Base-by-base conservation (phyloP, 2,888 invertebrate genomes). In the Cryptus viduatorius region DNA sequence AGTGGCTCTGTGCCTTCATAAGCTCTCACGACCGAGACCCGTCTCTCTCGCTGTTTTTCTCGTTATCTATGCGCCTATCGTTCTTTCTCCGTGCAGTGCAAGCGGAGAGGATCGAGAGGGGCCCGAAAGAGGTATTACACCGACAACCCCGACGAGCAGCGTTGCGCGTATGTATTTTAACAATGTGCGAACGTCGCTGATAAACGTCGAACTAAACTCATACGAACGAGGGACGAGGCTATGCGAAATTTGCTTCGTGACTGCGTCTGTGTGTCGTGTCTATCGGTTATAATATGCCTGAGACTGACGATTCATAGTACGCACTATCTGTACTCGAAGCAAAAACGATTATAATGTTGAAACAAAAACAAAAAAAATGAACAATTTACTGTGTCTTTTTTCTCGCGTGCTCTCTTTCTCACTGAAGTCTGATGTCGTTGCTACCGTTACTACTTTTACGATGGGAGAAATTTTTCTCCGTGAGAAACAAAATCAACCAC, bases 1-100 rank as follows among this genome's bases (percentile, higher is more conserved):
- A 67, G 69, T 37, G 69, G 64, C 79, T 71, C 31, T 16, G 65
- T 67, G 76, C 50, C 71, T 68, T 68, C 46, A 61, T 61, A 48
- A 84, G 76, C 84, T 84, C 80, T 73, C 80, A 84, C 84, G 84
- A 78, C 68, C 77, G 73, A 83, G 72, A 80, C 80, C 46, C 61
- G 53, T 50, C 37, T 77, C 77, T 59, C 65, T 67, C 37, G 16
- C 67, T 68, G 68, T 48, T 65, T 44, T 31, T 16, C 19, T 46
- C 44, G 56, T 53, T 81, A 72, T 73, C 67, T 53, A 37, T 71
- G n/a, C 64, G 24, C 61, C 31, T 61, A 29, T 48, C 64, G 65
- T 42, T 53, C 75, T 78, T 75, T 83, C 42, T 64, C 73, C 64
- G 16, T 56, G 67, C 65, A 24, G 69, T 61, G 37, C 50, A 14